Evolutionary conservation across 2,113 vertebrate species (phyloP), one percentile per base, ranked within the genome.

Genomic region (Tonatia bakeri): DNA sequence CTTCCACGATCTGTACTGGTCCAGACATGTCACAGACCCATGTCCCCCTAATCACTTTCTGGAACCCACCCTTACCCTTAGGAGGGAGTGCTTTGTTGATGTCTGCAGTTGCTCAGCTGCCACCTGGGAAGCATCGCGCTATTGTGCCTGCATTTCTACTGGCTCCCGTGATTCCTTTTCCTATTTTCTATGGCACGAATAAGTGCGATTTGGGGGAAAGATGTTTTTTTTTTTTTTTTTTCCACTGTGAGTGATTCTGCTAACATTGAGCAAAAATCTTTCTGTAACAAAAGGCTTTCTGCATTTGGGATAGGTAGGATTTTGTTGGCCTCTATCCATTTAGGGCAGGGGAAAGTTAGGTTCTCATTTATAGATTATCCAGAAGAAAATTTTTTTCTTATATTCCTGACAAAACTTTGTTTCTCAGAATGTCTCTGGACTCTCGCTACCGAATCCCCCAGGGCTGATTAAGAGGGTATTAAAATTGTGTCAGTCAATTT

Each of bases 101-200:
- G 36, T 56, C 86, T 87, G 83, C 64, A 86, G 1, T 87, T 95
- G 69, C 87, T 87, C 86, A 81, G 2, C 65, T 61, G 64, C 69
- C n/a, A 47, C 56, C 70, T 87, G 83, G 33, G 75, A 84, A 84
- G 50, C 50, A 61, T 61, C 0, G 38, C 76, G 54, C 67, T 28
- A 4, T 90, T 69, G 72, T 93, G 79, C 64, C 54, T 91, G 4
- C 80, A 59, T 90, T 96, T 96, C 92, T 90, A 22, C 73, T 61
- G 56, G 84, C 90, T 89, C 52, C 52, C 40, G 61, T 82, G 82
- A 91, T 86, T 95, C 94, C 79, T 82, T 77, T 95, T 86, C 81
- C 70, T 95, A 87, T 96, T 97, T 95, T 70, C 47, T 54, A 61
- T 94, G 93, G 77, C 83, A 89, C 33, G 93, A 67, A 88, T 88